Conservation (phyloP, 2,888 invertebrate genomes). For the Globia sparganii region DNA sequence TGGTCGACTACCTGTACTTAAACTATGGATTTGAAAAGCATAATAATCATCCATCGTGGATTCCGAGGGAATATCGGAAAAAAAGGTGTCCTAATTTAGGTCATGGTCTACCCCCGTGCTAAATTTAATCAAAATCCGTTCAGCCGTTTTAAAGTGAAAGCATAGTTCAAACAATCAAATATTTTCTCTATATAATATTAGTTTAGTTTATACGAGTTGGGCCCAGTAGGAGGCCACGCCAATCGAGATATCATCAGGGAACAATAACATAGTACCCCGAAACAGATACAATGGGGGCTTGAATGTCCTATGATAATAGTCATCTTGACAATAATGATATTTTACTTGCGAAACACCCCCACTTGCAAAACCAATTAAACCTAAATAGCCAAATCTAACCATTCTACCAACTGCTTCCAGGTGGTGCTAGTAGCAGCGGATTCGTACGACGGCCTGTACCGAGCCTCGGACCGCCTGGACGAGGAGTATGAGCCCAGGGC, state of each 20-base stretch:
- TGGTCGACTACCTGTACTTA: no score
- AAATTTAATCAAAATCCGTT: no score
- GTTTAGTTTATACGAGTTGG: neutral
- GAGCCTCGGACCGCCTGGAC: slow-evolving; percentile 82
- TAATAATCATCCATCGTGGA: no score
- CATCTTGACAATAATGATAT: neutral
- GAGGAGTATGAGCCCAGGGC: slow-evolving; percentile 84
- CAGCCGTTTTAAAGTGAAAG: no score
- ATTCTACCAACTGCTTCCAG: slow-evolving; percentile 73
- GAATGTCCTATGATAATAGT: no score
- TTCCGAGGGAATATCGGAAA: no score
- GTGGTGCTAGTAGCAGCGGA: slow-evolving; percentile 86
- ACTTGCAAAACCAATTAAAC: neutral
- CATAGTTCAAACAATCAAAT: no score
- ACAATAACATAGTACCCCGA: neutral
- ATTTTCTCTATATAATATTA: no score
- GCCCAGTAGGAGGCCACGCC: neutral
- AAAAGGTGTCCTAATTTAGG: no score
- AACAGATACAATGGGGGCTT: neutral
- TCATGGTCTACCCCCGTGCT: no score
- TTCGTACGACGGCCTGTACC: slow-evolving; percentile 83
- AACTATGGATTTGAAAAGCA: no score
- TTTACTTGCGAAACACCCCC: neutral
- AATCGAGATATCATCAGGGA: neutral
- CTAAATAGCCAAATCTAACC: neutral